phyloP scores from a whole-genome alignment of 1,140 invertebrate species.

The Danaus melanippus region DNA sequence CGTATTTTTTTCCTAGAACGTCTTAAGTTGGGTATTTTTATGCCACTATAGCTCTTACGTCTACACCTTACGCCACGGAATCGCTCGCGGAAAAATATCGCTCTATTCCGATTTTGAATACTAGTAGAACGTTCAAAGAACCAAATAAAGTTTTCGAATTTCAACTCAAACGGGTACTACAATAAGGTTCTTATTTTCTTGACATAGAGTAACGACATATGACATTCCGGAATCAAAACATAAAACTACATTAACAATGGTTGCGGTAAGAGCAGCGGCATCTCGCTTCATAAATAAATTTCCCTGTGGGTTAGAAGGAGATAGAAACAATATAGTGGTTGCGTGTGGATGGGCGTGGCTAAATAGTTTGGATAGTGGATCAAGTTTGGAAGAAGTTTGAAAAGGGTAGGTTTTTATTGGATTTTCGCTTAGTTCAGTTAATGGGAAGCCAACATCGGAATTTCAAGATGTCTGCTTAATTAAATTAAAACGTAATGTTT shows the following conservation, averaged over 20 bases:
- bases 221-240: conserved; percentile 17
- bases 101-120: conserved; percentile 36
- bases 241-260: conserved; percentile 66
- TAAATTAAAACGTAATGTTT: too few relatives aligned
- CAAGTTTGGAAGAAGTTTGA: conserved; percentile 62
- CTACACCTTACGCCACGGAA: conserved; percentile 58
- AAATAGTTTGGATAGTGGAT: conserved; percentile 62
- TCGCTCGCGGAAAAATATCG: conserved; percentile 67
- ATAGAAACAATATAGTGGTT: conserved; percentile 28
- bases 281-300: conserved; percentile 34
- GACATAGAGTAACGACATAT: conserved; percentile 9
- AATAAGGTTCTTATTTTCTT: conserved; percentile 20
- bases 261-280: conserved; percentile 33
- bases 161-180: neutral
- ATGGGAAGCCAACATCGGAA: conserved; percentile 23
- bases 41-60: conserved; percentile 64
- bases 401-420: conserved; percentile 62
- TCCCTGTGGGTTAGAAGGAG: conserved; percentile 30
- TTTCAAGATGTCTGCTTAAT: conserved; percentile 33
- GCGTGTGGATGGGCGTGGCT: conserved; percentile 40
- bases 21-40: conserved; percentile 67
- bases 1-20: conserved; percentile 63
- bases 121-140: conserved; percentile 21
- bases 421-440: conserved; percentile 39
- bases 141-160: conserved; percentile 6